phyloP scores from a whole-genome alignment of 2,797 vertebrate species.

The Oophaga sylvatica region DNA sequence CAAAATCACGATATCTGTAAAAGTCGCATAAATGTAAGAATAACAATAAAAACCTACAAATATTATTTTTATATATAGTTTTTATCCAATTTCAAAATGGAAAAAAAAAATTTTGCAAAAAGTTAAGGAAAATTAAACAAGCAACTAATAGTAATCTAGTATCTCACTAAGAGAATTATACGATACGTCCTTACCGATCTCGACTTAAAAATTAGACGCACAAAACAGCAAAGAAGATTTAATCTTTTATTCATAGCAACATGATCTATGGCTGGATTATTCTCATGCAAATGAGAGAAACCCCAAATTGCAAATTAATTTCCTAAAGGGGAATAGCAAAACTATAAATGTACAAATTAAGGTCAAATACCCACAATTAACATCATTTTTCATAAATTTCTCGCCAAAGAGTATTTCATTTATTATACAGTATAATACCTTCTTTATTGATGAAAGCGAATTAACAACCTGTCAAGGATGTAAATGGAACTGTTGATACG shows the following conservation, averaged over 20 bases:
- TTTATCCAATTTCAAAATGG: background rate
- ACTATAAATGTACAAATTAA: slow-evolving; percentile 34
- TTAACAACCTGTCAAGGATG: slow-evolving; percentile 36
- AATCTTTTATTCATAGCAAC: background rate
- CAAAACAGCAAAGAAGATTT: background rate
- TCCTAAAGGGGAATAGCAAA: slow-evolving; percentile 15
- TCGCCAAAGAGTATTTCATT: background rate
- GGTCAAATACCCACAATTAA: slow-evolving; percentile 49
- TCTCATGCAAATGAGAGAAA: background rate
- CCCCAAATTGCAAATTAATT: slow-evolving; percentile 17
- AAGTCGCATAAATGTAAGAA: background rate
- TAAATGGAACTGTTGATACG: slow-evolving; percentile 5
- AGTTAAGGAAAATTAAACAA: background rate
- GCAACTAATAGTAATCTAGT: too few relatives aligned
- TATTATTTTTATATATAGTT: background rate
- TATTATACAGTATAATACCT: background rate
- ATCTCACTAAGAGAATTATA: too few relatives aligned
- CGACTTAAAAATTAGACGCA: background rate
- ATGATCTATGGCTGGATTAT: slow-evolving; percentile 1
- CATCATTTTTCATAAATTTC: slow-evolving; percentile 7
- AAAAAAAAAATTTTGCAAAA: background rate
- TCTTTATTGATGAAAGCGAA: slow-evolving; percentile 30
- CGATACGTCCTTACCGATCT: background rate
- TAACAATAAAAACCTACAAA: background rate
- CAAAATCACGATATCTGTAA: background rate